Conservation (phyloP, 2,113 vertebrate genomes). For the Bagarius yarrelli region DNA sequence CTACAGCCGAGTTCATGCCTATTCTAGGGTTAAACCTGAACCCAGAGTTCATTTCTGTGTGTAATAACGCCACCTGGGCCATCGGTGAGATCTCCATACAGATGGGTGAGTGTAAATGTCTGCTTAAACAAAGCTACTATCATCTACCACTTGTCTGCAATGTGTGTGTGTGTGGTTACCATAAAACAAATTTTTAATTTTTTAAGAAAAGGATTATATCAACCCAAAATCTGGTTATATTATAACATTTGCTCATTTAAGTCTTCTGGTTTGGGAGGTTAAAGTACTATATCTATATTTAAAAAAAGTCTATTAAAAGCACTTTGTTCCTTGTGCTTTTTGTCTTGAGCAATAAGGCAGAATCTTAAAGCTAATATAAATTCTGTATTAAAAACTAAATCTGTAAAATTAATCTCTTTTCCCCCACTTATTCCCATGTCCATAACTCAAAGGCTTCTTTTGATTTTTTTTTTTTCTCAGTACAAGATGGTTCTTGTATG, state of each 20-base stretch:
- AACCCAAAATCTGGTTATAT: neutral
- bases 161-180: neutral
- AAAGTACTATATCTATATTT: too few relatives aligned
- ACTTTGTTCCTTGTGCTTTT: too few relatives aligned
- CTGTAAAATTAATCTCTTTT: neutral
- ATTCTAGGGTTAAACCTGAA: conserved; percentile 93
- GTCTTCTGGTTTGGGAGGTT: too few relatives aligned
- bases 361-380: too few relatives aligned
- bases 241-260: too few relatives aligned
- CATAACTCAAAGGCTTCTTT: too few relatives aligned
- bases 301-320: too few relatives aligned
- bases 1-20: conserved; percentile 91
- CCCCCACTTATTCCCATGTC: too few relatives aligned
- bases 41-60: conserved; percentile 94
- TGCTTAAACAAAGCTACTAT: neutral
- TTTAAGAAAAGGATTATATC: neutral
- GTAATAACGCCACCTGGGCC: conserved; percentile 96
- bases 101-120: conserved; percentile 79
- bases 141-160: neutral
- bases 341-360: too few relatives aligned
- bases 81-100: conserved; percentile 98
- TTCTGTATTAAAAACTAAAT: neutral
- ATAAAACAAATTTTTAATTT: neutral
- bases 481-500: neutral
- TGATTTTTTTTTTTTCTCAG: neutral